Base-by-base conservation (phyloP, 2,113 vertebrate species). In the Nannobrachium achirus region DNA sequence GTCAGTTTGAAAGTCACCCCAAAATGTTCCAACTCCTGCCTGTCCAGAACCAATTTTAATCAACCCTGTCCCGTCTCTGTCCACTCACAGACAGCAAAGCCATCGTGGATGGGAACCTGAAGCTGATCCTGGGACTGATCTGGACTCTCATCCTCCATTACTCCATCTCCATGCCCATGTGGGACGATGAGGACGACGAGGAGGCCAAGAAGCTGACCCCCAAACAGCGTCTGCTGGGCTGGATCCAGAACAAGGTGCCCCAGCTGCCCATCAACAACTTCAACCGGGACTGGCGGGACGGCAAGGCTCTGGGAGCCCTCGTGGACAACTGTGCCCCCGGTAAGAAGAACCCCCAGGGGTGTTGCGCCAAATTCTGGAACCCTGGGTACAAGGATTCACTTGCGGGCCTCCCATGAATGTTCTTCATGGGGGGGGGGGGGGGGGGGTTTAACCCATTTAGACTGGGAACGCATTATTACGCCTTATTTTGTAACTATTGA, bases 121-220 rank as follows among this genome's bases (percentile, higher is more conserved):
- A 98, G 92, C 93, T 98, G 83, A 98, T 98, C 71, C 92, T 98
- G 82, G 97, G 96, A 25, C 87, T 98, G 44, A 94, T 98, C 84
- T 98, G 96, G 96, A 98, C 96, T 0, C 93, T 98, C 67, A 98
- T 98, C 86, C 93, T 98, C 8, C 97, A 98, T 88, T 98, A 98
- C 63, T 98, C 97, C 82, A 98, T 98, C 88, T 98, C 97, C 38
- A 98, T 98, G 96, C 96, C 97, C 48, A 95, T 98, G 95, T 98
- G 97, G 97, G 97, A 98, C 0, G 97, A 98, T 0, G 97, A 98
- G 79, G 97, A 98, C 0, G 97, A 98, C 0, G 97, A 98, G 18
- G 97, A 97, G 0, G 87, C 89, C 4, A 94, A 94, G 67, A 96
- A 95, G 67, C 92, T 96, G 88, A 97, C 97, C 0, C 97, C 97